These are phyloP conservation scores for Trachymyrmex septentrionalis DNA, from an alignment of 1,140 invertebrate species.

Conservation along the genomic window DNA sequence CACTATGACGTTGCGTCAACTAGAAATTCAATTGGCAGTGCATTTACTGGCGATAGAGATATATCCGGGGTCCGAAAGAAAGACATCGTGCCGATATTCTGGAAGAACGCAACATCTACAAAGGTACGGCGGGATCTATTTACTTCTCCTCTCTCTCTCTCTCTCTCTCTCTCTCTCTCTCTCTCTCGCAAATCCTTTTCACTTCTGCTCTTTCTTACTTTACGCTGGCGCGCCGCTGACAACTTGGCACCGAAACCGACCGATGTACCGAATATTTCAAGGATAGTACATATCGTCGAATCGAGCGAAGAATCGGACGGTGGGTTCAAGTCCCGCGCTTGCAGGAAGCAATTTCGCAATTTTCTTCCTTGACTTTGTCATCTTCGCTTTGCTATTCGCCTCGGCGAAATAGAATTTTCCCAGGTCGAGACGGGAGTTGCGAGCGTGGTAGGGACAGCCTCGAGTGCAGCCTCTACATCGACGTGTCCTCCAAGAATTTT, in stretches of 20 bases:
- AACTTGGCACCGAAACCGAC: conserved; percentile 46
- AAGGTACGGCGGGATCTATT: conserved; percentile 82
- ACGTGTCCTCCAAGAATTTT: conserved; percentile 77
- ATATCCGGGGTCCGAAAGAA: conserved; percentile 35
- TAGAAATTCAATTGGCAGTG: conserved; percentile 75
- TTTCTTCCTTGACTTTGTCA: conserved; percentile 86
- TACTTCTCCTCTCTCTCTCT: conserved; percentile 64
- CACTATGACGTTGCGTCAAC: background rate
- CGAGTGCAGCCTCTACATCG: conserved; percentile 70
- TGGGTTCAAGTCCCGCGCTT: conserved; percentile 47
- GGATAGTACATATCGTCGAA: conserved; percentile 20
- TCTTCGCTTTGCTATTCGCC: conserved; percentile 85
- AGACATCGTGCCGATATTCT: conserved; percentile 65
- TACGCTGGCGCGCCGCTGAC: conserved; percentile 60
- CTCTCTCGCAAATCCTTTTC: conserved; percentile 16
- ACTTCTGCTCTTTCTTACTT: conserved; percentile 64
- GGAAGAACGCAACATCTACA: conserved; percentile 66
- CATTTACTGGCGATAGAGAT: conserved; percentile 64
- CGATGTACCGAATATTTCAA: conserved; percentile 37
- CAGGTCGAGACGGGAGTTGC: conserved; percentile 57
- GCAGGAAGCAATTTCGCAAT: conserved; percentile 86
- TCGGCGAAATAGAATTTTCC: conserved; percentile 85
- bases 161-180: too few species aligned
- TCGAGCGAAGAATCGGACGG: conserved; percentile 13
- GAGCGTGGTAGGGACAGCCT: conserved; percentile 23